Conservation (phyloP, 1,140 invertebrate species). For the Drosophila obscura region DNA sequence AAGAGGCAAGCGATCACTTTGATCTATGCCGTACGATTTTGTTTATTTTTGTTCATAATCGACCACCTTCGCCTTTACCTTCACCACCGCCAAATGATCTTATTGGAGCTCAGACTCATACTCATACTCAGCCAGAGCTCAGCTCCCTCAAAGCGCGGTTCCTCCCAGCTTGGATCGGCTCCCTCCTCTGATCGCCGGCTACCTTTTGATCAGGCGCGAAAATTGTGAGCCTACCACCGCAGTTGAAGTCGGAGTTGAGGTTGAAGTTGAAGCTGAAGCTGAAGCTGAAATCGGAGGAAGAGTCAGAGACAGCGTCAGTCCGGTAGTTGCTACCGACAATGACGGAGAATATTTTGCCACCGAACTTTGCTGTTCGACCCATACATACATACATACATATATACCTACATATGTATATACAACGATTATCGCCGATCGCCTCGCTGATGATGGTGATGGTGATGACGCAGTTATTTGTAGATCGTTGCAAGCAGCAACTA, state of each 20-base stretch:
- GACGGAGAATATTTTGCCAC: conserved; percentile 41
- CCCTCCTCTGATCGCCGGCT: conserved; percentile 37
- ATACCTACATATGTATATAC: too few species aligned
- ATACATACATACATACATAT: too few species aligned
- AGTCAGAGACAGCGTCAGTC: conserved; percentile 21
- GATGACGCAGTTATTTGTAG: conserved; percentile 46
- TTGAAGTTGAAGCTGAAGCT: conserved; percentile 8
- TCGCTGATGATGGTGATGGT: conserved; percentile 45
- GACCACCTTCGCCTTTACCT: conserved; percentile 33
- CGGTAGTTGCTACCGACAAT: conserved; percentile 78
- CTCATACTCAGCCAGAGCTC: too few species aligned
- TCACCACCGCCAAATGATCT: conserved; percentile 35
- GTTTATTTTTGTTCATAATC: conserved; percentile 82
- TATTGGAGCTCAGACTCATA: not conserved
- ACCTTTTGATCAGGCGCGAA: conserved; percentile 78
- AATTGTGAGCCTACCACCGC: conserved; percentile 62
- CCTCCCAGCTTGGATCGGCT: conserved; percentile 9
- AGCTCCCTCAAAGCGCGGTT: too few species aligned
- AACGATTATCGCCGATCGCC: conserved; percentile 12
- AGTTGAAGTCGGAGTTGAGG: not conserved
- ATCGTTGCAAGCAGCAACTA: conserved; percentile 30
- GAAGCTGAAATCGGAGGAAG: conserved; percentile 4
- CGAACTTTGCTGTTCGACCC: not conserved
- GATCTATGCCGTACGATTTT: conserved; percentile 76
- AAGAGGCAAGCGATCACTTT: conserved; percentile 56